Evolutionary conservation across 2,797 vertebrate species (phyloP), one percentile per base, ranked within the genome.

Genomic region (Huso huso): DNA sequence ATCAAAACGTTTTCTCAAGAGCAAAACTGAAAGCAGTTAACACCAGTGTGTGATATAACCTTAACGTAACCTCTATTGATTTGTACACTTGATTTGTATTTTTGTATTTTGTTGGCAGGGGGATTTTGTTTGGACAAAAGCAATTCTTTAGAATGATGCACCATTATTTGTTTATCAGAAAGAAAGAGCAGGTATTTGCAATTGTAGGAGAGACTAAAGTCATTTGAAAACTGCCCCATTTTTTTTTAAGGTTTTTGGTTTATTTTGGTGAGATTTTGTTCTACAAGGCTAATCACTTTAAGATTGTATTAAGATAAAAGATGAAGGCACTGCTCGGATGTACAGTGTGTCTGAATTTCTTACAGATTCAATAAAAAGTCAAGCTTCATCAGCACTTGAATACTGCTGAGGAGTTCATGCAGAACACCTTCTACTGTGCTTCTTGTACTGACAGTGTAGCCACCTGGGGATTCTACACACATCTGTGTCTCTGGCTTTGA

Each of bases 151-250:
- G 68, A 73, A 48, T 51, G 74, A 68, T 65, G 64, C 60, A 70
- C 68, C 61, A 57, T 74, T 53, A 61, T 68, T 74, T 78, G 70
- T 70, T 73, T 68, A 66, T 74, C 37, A 37, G 37, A 37, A 5
- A 37, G 37, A 70, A 76, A 78, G 76, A 73, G 13, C 69, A 75
- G 60, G 66, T 77, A 68, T 70, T 65, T 75, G 69, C 67, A 73
- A 76, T 77, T 70, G 53, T 48, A 6, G 66, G 10, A n/a, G 48
- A 70, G 64, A 70, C 73, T 73, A 76, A 70, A 49, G 55, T 64
- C 69, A 72, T 75, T 37, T 37, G 37, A 37, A 37, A 37, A 37
- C 37, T 37, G 37, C 3, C 37, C 37, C 37, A 5, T 37, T 37
- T 37, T 37, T 37, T 37, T 37, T 37, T 37, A 1, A 37, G 37